Base-by-base conservation (phyloP, 2,113 vertebrate species). In the Hydrochoerus hydrochaeris region DNA sequence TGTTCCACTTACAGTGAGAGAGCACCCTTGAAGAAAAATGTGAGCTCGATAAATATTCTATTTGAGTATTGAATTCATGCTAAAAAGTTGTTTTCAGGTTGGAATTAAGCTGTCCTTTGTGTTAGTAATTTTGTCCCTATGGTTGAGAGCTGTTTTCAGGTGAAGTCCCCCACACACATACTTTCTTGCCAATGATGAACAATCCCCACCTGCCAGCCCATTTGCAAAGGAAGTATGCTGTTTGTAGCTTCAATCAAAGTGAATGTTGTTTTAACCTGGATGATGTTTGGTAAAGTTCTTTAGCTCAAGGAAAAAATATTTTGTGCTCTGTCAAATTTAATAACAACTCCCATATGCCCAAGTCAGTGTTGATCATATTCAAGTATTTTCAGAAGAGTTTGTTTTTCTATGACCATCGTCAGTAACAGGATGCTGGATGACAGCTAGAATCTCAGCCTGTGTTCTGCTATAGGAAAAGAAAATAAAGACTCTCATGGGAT, bases 241-340 rank as follows among this genome's bases (percentile, higher is more conserved):
- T 85, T 57, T 60, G 58, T 19, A 69, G 38, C n/a, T 88, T 96
- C 54, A 60, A 11, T 87, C 49, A 96, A 87, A 90, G 81, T 71
- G 20, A 75, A 26, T 94, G 52, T 77, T 97, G 38, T 95, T 97
- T 71, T 35, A 97, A 81, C 84, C 44, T 95, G 60, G 63, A 63
- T 92, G 24, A 14, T 82, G 60, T 96, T 97, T 82, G 0, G 69
- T 96, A 88, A 85, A 89, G 20, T 91, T 63, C 28, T 97, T 93
- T 89, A 97, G 35, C 78, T 94, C 73, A 58, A 83, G 44, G 49
- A 95, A 93, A 80, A 95, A 94, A 89, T 93, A 73, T 92, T 89
- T 96, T 96, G 57, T 80, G 28, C 35, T 95, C 78, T 87, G 16
- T 97, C 80, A 89, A 20, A 96, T 75, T 95, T 84, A 93, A 41